Evolutionary conservation across 2,797 vertebrate species (phyloP), one percentile per base, ranked within the genome.

Genomic region (Manis javanica): DNA sequence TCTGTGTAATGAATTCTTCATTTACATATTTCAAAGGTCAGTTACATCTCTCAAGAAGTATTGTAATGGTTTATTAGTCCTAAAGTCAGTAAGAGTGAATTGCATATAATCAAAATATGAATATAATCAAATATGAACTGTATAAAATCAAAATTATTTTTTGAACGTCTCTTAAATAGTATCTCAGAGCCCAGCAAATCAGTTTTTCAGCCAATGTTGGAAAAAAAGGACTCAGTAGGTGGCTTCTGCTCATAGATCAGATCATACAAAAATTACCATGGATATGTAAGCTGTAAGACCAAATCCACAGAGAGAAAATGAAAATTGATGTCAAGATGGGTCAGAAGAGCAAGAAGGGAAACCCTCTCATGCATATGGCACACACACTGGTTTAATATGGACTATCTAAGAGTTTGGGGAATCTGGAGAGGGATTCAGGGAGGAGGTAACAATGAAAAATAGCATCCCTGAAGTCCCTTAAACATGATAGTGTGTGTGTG

Each of bases 81-180:
- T 85, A 18, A 18, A 39, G 14, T 59, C 24, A 85, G 4, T 59
- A n/a, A 42, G 5, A 63, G 7, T 95, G 51, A 87, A 95, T 75
- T 51, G 23, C 29, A 39, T 53, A n/a, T 71, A 59, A 81, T 79
- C 66, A 81, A 79, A 21, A 55, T 75, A 46, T 46, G 46, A 46
- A 46, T 46, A 46, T 46, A 46, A 46, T 46, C 46, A 46, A 46
- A 46, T 46, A 46, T 12, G 11, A 63, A 51, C 71, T 57, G 18
- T 19, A 34, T 53, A n/a, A 64, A 59, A 81, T 79, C 66, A 81
- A 79, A 21, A 49, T 75, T 90, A 57, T 18, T 96, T 93, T 93
- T 86, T 64, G 7, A 71, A 96, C 72, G n/a, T 90, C 8, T 93
- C 37, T 85, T 64, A 74, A 81, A 51, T 74, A 90, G 42, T 34